phyloP scores from a whole-genome alignment of 2,113 vertebrate genomes.

The Dryoscopus gambensis region DNA sequence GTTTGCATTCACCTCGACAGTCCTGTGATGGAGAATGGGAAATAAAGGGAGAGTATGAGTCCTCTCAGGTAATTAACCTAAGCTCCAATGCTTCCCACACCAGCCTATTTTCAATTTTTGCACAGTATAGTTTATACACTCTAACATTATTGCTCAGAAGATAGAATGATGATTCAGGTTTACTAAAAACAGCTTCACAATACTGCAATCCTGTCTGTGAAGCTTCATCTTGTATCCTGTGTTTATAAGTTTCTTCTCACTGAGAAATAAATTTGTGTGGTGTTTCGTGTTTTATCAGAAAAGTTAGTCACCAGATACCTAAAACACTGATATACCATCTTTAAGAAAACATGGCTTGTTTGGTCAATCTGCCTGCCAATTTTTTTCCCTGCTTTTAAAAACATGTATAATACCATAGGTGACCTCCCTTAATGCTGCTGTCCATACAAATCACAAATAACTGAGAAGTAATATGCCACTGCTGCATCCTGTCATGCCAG shows the following conservation, averaged over 20 bases:
- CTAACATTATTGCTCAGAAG: slow-evolving; percentile 67
- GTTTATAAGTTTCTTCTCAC: slow-evolving; percentile 50
- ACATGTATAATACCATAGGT: neutral
- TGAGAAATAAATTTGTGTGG: slow-evolving; percentile 46
- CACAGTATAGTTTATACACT: slow-evolving; percentile 46
- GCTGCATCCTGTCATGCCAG: slow-evolving; percentile 18
- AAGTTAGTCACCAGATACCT: slow-evolving; percentile 33
- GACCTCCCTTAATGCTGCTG: neutral
- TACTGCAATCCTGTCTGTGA: slow-evolving; percentile 31
- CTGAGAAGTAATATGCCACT: neutral
- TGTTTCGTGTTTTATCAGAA: slow-evolving; percentile 18
- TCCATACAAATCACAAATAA: neutral
- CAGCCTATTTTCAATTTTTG: slow-evolving; percentile 55
- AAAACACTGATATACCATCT: slow-evolving; percentile 18
- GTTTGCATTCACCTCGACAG: neutral
- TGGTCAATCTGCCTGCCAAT: neutral
- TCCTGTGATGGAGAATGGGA: neutral
- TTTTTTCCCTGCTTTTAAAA: neutral
- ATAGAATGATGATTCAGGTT: slow-evolving; percentile 58
- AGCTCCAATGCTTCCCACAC: neutral
- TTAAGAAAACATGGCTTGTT: slow-evolving; percentile 28
- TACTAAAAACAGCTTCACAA: slow-evolving; percentile 59
- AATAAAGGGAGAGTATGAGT: neutral
- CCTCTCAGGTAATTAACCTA: slow-evolving; percentile 15
- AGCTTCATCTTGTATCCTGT: slow-evolving; percentile 29